Conservation (phyloP, 2,888 invertebrate species). For the Dorcus hopei region DNA sequence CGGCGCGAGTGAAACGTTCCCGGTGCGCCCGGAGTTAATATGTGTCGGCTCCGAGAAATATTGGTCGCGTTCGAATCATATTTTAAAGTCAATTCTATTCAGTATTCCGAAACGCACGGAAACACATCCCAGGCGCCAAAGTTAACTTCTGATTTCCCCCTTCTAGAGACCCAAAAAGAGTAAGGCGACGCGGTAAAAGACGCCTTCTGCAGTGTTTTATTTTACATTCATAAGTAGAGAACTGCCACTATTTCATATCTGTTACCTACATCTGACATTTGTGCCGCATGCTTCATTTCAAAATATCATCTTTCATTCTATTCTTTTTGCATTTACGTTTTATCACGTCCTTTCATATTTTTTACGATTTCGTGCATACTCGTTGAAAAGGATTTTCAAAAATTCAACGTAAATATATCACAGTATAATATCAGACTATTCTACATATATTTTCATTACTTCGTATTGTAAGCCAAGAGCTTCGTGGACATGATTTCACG, state of each 20-base stretch:
- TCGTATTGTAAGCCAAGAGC: too few species aligned
- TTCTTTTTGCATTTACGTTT: slow-evolving; percentile 48
- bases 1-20: slow-evolving; percentile 27
- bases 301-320: slow-evolving; percentile 48
- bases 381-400: slow-evolving; percentile 23
- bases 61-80: slow-evolving; percentile 45
- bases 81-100: slow-evolving; percentile 46
- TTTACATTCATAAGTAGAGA: slow-evolving; percentile 47
- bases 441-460: too few species aligned
- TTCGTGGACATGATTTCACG: too few species aligned
- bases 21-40: slow-evolving; percentile 34
- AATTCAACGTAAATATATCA: slow-evolving; percentile 22
- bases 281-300: slow-evolving; percentile 46
- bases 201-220: slow-evolving; percentile 37
- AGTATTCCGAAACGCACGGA: slow-evolving; percentile 25
- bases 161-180: slow-evolving; percentile 11
- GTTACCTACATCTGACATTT: slow-evolving; percentile 45
- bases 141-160: slow-evolving; percentile 23
- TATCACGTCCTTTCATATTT: slow-evolving; percentile 34
- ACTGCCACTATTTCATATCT: slow-evolving; percentile 46
- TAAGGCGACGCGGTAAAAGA: neutral
- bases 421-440: neutral
- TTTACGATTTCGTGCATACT: slow-evolving; percentile 21
- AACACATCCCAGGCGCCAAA: slow-evolving; percentile 22
- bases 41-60: slow-evolving; percentile 38